Base-by-base conservation (phyloP, 2,888 invertebrate species). In the Brachyopa scutellaris region DNA sequence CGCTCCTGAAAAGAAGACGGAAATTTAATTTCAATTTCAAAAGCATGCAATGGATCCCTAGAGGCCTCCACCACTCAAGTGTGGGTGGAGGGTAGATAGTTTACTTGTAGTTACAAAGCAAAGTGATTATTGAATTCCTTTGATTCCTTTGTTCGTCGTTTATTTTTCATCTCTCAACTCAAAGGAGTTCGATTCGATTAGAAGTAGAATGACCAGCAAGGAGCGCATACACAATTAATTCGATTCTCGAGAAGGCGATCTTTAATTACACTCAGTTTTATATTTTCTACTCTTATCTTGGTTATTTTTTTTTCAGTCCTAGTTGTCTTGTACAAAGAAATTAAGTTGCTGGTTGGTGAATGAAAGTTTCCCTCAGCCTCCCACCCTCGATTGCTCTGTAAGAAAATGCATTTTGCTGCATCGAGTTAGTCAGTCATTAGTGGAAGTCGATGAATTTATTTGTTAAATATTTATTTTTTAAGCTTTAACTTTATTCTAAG, bases 1-100 rank as follows among this genome's bases (percentile, higher is more conserved):
- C 23, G 86, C 82, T 77, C 77, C 88, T 45, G 89, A 89, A 85
- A 89, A 88, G 85, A 90, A 89, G 84, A 86, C 88, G 78, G 90
- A 90, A 88, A 88, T 88, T 73, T 88, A 87, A 86, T 84, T 84
- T 77, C 61, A 66, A 61, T 51, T 85, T n/a, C 84, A 84, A 74
- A 79, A 45, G 8, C 57, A 49, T 57, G 47, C 42, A 72, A 33
- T 21, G 7, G 6, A 31, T 51, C 45, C 26, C 26, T 47, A 15
- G 53, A 53, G 55, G 15, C 57, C 49, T 64, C 55, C 57, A 62
- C 33, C 47, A 66, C 51, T 59, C 31, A 26, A 42, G 42, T 23
- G 31, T 15, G 31, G 23, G 42, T 31, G 9, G 26, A 7, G 36
- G 23, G 19, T 47, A n/a, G 36, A n/a, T n/a, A 21, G 26, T 11